Evolutionary conservation across 1,140 invertebrate species (phyloP).

Genomic region (Asobara japonica): DNA sequence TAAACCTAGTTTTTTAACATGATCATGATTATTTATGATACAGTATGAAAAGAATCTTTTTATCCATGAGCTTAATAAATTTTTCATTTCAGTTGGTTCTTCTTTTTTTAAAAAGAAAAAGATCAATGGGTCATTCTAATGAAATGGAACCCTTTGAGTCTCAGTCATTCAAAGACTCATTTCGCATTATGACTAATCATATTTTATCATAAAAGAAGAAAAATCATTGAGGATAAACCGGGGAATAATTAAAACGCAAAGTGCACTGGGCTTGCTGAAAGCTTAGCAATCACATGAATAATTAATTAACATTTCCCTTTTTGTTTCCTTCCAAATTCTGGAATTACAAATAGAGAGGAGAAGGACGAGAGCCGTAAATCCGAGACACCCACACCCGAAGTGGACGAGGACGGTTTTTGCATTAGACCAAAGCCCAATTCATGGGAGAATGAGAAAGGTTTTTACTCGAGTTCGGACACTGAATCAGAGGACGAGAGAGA

Average conservation of each 20-base stretch:
- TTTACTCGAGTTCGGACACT: slow-evolving; percentile 92
- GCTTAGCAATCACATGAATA: background rate
- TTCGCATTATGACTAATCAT: background rate
- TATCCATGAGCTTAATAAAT: too few species aligned
- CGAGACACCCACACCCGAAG: slow-evolving; percentile 75
- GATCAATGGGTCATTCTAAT: too few species aligned
- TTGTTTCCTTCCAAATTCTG: background rate
- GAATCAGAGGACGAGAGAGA: slow-evolving; percentile 90
- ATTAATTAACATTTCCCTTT: slow-evolving; percentile 2
- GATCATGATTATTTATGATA: background rate
- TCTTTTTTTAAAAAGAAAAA: too few species aligned
- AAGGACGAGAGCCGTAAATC: slow-evolving; percentile 76
- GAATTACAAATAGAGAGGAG: slow-evolving; percentile 68
- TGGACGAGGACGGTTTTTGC: slow-evolving; percentile 94
- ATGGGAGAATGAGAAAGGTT: slow-evolving; percentile 77
- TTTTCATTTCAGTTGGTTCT: too few species aligned
- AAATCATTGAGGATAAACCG: background rate
- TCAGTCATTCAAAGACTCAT: background rate
- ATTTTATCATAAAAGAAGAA: background rate
- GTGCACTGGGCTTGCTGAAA: slow-evolving; percentile 55
- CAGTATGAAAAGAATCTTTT: background rate
- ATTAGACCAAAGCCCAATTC: slow-evolving; percentile 81
- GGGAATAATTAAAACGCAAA: background rate
- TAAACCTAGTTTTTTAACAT: background rate
- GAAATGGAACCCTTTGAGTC: too few species aligned